Base-by-base conservation (phyloP, 1,140 invertebrate species). In the Cydia splendana region DNA sequence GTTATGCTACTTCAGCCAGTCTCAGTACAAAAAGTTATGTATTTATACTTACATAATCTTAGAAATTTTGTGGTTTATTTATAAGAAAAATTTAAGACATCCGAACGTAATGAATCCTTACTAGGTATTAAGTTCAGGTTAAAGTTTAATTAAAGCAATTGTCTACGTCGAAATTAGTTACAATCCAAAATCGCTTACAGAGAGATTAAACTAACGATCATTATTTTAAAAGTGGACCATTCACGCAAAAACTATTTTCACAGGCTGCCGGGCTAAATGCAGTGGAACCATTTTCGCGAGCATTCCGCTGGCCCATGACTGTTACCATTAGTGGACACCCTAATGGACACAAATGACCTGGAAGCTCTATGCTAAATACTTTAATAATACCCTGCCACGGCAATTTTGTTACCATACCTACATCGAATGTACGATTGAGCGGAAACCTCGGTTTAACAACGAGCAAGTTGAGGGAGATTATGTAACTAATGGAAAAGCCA, bases 341-440 rank as follows among this genome's bases (percentile, higher is more conserved):
- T 88, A 89, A 89, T 87, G 87, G 85, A 88, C 86, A 85, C 81
- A 86, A 89, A 89, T 85, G 85, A 85, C 82, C 82, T 81, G 83
- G 65, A 51, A 71, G 67, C 67, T 71, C 67, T 71, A 71, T 71
- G 67, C 67, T 71, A 38, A 71, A 71, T 71, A 71, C 34, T 71
- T 71, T 71, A 71, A 71, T 71, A 71, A 71, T 71, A 38, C 34
- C 34, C 34, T 42, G 30, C 34, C 67, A 10, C 67, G 30, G 34
- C 38, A 42, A 71, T 69, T 34, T 34, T 69, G 65, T 34, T 57
- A 53, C 53, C 53, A 62, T 62, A 62, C 7, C n/a, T 62, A 62
- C 57, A 24, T 62, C 0, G 18, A 62, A 24, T 24, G 20, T 12
- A 62, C 57, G 7, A 12, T 20, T 62, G 57, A 62, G 7, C 18